These are phyloP conservation scores for Lepas anatifera DNA, from an alignment of 2,888 invertebrate species.

Conservation along the genomic window DNA sequence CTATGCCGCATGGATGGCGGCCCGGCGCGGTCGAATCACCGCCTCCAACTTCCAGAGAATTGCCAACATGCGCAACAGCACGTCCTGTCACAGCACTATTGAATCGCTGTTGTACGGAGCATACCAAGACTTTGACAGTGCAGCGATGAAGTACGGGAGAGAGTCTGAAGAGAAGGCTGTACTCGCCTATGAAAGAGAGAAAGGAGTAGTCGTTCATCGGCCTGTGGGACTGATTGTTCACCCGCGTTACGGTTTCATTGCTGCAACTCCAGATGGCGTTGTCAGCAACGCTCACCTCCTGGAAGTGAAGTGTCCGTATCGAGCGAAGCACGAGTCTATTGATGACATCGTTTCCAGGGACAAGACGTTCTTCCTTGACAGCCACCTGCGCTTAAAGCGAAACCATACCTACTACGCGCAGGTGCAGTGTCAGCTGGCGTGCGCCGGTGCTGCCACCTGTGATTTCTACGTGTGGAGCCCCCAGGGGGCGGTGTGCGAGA, in stretches of 20 bases:
- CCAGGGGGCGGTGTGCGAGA: neutral
- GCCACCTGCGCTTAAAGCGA: neutral
- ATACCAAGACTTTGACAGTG: neutral
- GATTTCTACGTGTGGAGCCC: slow-evolving; percentile 1
- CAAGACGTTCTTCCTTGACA: neutral
- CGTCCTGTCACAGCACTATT: neutral
- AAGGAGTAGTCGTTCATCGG: neutral
- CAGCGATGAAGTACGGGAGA: neutral
- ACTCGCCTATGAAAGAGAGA: neutral
- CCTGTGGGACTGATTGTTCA: neutral
- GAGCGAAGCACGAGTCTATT: neutral
- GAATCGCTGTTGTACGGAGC: neutral
- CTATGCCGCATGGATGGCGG: neutral
- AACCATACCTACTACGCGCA: neutral
- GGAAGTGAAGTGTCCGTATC: neutral
- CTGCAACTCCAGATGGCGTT: neutral
- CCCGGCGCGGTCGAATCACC: neutral
- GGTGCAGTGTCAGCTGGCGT: slow-evolving; percentile 2
- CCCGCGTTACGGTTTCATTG: neutral
- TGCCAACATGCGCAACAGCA: neutral
- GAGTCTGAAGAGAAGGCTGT: neutral
- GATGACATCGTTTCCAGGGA: neutral
- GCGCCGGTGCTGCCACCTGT: neutral
- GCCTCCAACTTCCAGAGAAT: neutral
- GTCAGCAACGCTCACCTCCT: neutral